Conservation (phyloP, 2,797 vertebrate genomes). For the Circus cinereus region DNA sequence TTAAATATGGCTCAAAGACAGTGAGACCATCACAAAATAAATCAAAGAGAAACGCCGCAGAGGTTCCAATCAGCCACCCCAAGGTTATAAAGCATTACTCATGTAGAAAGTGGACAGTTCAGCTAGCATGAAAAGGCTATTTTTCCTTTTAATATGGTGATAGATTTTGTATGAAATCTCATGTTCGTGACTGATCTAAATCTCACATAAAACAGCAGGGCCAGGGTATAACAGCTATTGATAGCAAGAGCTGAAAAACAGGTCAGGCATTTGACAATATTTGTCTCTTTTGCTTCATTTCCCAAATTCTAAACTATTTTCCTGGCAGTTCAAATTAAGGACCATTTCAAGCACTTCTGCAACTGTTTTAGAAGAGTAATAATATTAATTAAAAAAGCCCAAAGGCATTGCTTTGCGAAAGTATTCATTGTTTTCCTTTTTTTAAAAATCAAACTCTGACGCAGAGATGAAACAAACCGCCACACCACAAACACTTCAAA, state of each 20-base stretch:
- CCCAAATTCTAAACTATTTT: constrained; percentile 2
- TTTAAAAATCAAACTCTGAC: background rate
- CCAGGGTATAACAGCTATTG: background rate
- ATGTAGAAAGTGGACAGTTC: background rate
- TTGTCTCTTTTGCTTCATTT: constrained; percentile 22
- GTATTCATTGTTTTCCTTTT: background rate
- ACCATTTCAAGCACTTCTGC: constrained; percentile 10
- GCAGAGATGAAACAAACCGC: background rate
- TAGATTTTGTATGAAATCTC: constrained; percentile 24
- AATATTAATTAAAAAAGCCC: background rate
- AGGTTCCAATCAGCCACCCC: background rate
- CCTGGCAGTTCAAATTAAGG: constrained; percentile 26
- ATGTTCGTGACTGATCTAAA: background rate
- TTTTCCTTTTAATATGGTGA: background rate
- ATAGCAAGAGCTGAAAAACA: constrained; percentile 1
- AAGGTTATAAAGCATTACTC: background rate
- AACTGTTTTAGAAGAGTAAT: constrained; percentile 16
- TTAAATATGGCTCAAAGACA: background rate
- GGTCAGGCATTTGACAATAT: constrained; percentile 19
- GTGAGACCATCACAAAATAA: background rate
- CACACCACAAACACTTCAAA: background rate
- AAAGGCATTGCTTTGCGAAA: background rate
- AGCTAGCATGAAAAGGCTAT: background rate
- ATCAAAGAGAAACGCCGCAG: background rate
- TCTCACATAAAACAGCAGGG: background rate